phyloP scores from a whole-genome alignment of 2,113 vertebrate genomes.

The Sialia sialis region DNA sequence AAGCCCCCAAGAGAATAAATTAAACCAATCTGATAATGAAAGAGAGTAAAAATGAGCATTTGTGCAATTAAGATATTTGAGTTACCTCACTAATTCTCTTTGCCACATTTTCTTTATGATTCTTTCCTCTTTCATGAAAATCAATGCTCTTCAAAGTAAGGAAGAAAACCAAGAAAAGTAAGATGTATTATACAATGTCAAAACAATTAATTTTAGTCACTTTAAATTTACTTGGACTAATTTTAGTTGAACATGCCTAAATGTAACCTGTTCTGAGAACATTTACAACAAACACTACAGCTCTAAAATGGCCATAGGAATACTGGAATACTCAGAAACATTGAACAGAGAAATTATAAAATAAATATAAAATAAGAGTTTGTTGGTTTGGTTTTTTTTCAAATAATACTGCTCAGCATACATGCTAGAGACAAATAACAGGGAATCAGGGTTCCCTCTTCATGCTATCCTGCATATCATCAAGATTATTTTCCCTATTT shows the following conservation, averaged over 20 bases:
- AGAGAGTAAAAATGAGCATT: not conserved
- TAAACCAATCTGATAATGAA: not conserved
- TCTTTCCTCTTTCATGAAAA: constrained; percentile 98
- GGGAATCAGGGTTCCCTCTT: not conserved
- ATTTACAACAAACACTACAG: not conserved
- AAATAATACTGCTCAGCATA: not conserved
- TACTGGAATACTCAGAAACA: not conserved
- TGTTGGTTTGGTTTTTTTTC: too few relatives aligned
- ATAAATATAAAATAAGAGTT: too few relatives aligned
- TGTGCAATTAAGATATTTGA: constrained; percentile 14
- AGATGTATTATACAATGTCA: not conserved
- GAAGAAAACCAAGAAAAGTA: not conserved
- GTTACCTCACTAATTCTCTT: constrained; percentile 92
- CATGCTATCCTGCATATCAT: not conserved
- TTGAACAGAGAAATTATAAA: not conserved
- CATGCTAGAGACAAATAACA: not conserved
- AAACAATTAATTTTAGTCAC: not conserved
- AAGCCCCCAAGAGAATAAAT: not conserved
- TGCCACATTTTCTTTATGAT: constrained; percentile 98
- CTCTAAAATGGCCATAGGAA: not conserved
- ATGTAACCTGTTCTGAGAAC: not conserved
- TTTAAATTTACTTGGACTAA: not conserved
- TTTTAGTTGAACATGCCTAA: not conserved
- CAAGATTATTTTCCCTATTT: not conserved
- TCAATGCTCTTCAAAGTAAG: constrained; percentile 83